phyloP scores from a whole-genome alignment of 2,113 vertebrate genomes.

The Vidua macroura region DNA sequence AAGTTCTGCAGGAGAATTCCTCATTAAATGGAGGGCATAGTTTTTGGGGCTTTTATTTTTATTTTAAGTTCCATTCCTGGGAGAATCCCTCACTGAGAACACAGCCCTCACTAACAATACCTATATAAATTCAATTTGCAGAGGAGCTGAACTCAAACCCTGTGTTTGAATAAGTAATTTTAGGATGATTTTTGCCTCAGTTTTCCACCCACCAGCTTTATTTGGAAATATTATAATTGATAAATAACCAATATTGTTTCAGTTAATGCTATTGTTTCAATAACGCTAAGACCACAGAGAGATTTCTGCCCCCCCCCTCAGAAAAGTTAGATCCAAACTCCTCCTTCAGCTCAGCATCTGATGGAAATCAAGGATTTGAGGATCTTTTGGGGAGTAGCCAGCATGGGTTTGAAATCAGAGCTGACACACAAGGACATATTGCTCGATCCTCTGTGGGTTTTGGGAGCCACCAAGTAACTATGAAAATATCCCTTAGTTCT shows the following conservation, averaged over 20 bases:
- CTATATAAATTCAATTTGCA: neutral
- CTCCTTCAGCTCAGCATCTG: too few relatives aligned
- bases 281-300: too few relatives aligned
- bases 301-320: too few relatives aligned
- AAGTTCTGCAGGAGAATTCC: constrained; percentile 5
- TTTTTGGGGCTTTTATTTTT: neutral
- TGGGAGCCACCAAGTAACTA: neutral
- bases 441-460: fast-evolving
- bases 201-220: neutral
- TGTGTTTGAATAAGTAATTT: neutral
- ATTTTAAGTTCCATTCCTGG: neutral
- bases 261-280: neutral
- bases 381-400: too few relatives aligned
- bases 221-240: neutral
- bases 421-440: neutral
- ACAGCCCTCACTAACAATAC: neutral
- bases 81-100: neutral
- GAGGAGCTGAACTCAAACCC: neutral
- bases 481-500: neutral
- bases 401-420: too few relatives aligned
- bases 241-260: neutral
- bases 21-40: neutral
- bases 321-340: too few relatives aligned
- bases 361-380: too few relatives aligned
- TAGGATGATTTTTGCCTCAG: neutral